Evolutionary conservation across 2,113 vertebrate genomes (phyloP), one percentile per base, ranked within the genome.

Genomic region (Pelvicachromis taeniatus): DNA sequence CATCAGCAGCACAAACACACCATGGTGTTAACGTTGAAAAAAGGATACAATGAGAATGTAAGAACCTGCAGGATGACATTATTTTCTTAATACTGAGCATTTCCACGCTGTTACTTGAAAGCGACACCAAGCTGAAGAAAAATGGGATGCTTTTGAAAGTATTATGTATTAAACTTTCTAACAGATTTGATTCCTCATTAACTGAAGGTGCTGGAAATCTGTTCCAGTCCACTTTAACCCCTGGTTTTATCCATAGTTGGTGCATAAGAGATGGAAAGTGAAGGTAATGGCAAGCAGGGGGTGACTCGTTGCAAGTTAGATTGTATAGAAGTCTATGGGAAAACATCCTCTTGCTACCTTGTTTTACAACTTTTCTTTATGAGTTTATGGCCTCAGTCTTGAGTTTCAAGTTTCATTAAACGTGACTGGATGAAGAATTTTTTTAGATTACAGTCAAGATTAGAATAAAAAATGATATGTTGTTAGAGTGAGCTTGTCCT

Each of bases 241-340:
- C 61, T 65, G 61, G 61, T 0, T 40, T 38, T 65, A 40, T 8
- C 19, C 2, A 14, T 40, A 65, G 11, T 65, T 0, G 0, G 19
- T 21, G 59, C 17, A 63, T 38, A 63, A 63, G 17, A 38, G 59
- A 63, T 65, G 35, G n/a, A 65, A 65, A 35, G 61, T 40, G 35
- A 61, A 63, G 59, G 59, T n/a, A 38, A 21, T 14, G 21, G 33
- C 61, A 19, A 65, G 35, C 21, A 65, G 35, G 61, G 19, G 3
- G 19, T 38, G 61, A 65, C 61, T 65, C 38, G 21, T 65, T 38
- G 1, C 33, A 65, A 13, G 35, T 65, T 38, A 65, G 61, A 9
- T 65, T 65, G 33, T 40, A 21, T 65, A 40, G 61, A 65, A 1
- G 35, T 65, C 0, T n/a, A 7, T 38, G 31, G 31, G 59, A 63